Base-by-base conservation (phyloP, 1,140 invertebrate species). In the Psilanteris sp. region DNA sequence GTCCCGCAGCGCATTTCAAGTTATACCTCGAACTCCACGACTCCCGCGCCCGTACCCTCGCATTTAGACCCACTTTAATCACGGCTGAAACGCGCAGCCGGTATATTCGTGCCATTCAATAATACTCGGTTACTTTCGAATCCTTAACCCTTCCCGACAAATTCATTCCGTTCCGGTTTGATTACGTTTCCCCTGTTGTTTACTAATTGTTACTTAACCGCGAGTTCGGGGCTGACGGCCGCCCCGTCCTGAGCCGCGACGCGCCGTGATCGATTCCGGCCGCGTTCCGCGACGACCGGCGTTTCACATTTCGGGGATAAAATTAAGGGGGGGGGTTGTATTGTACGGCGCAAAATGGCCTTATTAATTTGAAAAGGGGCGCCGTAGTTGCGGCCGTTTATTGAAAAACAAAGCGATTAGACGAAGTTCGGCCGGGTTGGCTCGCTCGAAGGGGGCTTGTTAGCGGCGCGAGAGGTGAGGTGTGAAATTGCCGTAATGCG, bases 21-120 rank as follows among this genome's bases (percentile, higher is more conserved):
- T 54, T 57, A n/a, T n/a, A 39, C 37, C 52, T 59, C 48, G 10
- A 34, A 68, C 55, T 57, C 55, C 8, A 37, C 24, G 39, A 39
- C 36, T 39, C 32, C 54, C 71, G 26, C 29, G 22, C 29, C 16
- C 79, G 61, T 77, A 79, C 81, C 78, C 77, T 61, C 54, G 76
- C 70, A 77, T 80, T 78, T 79, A 74, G 79, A 79, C 74, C 79
- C 74, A 52, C 61, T 85, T 87, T 88, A 88, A 88, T 87, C 85
- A 86, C 85, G 83, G 77, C 67, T 71, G 78, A 85, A 88, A 86
- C 77, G 82, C 67, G 26, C 41, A 68, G 61, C 62, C 59, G 78
- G 77, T 78, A 78, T 78, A n/a, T n/a, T 83, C 79, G 74, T 74
- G 76, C 68, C 74, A 88, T 87, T 87, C 83, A 86, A 87, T 88